Evolutionary conservation across 2,888 invertebrate species (phyloP).

Genomic region (Cetonia aurata): DNA sequence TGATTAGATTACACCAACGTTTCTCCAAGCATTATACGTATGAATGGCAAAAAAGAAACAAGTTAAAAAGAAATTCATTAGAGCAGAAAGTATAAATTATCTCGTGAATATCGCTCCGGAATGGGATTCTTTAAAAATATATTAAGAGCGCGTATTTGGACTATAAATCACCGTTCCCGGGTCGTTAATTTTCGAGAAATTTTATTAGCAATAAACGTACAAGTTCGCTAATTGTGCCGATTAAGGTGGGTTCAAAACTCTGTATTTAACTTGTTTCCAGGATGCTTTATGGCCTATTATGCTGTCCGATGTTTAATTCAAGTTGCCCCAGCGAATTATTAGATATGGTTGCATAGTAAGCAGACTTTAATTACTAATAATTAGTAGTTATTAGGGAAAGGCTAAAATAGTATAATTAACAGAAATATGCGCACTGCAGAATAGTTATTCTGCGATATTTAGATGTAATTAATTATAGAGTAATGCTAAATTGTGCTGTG

Average conservation of each 20-base stretch:
- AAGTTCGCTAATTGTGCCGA: slow-evolving; percentile 36
- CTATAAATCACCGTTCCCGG: slow-evolving; percentile 37
- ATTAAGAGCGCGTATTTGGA: slow-evolving; percentile 26
- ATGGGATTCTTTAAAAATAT: slow-evolving; percentile 23
- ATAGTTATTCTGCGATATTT: no score
- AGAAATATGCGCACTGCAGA: no score
- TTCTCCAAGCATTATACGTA: slow-evolving; percentile 1
- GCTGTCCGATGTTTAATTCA: neutral
- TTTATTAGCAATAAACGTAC: slow-evolving; percentile 42
- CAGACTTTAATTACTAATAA: no score
- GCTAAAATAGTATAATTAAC: no score
- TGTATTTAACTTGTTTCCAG: slow-evolving; percentile 14
- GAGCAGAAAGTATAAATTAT: slow-evolving; percentile 34
- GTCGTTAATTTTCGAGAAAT: slow-evolving; percentile 40
- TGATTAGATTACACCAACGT: slow-evolving; percentile 12
- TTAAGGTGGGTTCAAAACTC: slow-evolving; percentile 24
- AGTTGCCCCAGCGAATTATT: no score
- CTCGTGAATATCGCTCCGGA: slow-evolving; percentile 27
- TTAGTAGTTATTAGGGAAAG: no score
- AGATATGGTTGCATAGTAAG: no score
- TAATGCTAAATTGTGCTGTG: no score
- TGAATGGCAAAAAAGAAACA: slow-evolving; percentile 3
- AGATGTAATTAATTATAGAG: no score
- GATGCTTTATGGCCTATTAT: slow-evolving; percentile 19
- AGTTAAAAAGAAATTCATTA: slow-evolving; percentile 33